Percentiles rank a stretch among this genome's conserved stretches.
phyloP scores from a whole-genome alignment of 2,888 invertebrate genomes.

The Eristalinus aeneus region DNA sequence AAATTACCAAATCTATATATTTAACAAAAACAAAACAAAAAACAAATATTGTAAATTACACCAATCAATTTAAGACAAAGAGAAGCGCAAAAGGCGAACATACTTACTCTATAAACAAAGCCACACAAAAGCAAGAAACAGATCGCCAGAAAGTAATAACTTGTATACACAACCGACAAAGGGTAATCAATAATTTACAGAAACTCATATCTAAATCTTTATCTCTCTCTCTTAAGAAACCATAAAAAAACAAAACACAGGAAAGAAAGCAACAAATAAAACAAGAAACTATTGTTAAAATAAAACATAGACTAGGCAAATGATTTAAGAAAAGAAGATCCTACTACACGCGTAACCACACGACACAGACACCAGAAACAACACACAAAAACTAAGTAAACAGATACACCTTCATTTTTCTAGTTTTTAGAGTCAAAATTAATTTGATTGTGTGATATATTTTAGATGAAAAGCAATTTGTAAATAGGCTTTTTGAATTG shows the following conservation, averaged over 20 bases:
- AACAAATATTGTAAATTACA: conserved; percentile 53
- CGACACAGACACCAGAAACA: background rate
- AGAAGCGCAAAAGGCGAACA: background rate
- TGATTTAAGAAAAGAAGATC: background rate
- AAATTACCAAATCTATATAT: conserved; percentile 32
- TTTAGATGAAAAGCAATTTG: conserved; percentile 70
- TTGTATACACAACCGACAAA: conserved; percentile 21
- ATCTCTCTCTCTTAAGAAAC: background rate
- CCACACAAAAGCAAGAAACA: conserved; percentile 3
- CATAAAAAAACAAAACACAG: conserved; percentile 5
- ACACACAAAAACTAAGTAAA: background rate
- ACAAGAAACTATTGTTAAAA: background rate
- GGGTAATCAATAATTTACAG: conserved; percentile 50
- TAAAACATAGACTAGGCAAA: background rate
- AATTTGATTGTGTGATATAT: conserved; percentile 70
- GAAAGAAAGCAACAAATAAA: conserved; percentile 17
- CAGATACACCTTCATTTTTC: conserved; percentile 50
- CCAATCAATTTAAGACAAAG: conserved; percentile 56
- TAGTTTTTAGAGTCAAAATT: conserved; percentile 65
- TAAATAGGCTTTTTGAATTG: conserved; percentile 71
- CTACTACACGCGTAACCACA: background rate
- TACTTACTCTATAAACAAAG: conserved; percentile 25
- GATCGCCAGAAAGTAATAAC: conserved; percentile 8
- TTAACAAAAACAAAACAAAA: conserved; percentile 27
- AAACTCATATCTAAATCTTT: conserved; percentile 60